Conservation (phyloP, 2,113 vertebrate genomes). For the Phrynosoma platyrhinos region DNA sequence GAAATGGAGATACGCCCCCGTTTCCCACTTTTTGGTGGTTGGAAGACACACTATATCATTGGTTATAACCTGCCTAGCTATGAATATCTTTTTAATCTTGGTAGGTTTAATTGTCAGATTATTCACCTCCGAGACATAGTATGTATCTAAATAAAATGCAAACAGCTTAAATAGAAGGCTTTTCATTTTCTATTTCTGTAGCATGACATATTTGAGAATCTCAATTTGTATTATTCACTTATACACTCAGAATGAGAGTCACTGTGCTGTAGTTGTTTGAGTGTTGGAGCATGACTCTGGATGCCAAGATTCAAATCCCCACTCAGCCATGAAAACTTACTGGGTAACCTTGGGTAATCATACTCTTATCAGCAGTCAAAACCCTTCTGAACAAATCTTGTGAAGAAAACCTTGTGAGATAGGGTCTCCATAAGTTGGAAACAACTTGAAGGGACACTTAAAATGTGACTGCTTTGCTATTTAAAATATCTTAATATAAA, state of each 20-base stretch:
- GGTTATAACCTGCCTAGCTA: slow-evolving; percentile 99
- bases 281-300: too few species aligned
- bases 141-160: background rate
- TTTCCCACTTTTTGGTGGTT: slow-evolving; percentile 96
- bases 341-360: too few species aligned
- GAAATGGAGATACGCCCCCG: slow-evolving; percentile 97
- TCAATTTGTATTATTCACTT: background rate
- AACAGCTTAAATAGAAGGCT: background rate
- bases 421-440: too few species aligned
- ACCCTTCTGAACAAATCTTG: too few species aligned
- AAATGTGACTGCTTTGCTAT: too few species aligned
- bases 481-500: background rate
- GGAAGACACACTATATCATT: slow-evolving; percentile 98
- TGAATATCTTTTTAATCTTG: slow-evolving; percentile 96
- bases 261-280: too few species aligned
- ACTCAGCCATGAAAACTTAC: too few species aligned
- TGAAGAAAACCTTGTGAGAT: too few species aligned
- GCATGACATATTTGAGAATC: background rate
- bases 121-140: background rate
- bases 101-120: slow-evolving; percentile 73
- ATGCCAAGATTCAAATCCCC: too few species aligned
- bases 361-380: too few species aligned
- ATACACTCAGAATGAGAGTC: background rate
- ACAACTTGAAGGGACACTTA: too few species aligned
- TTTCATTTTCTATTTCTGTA: background rate